Base-by-base conservation (phyloP, 2,888 invertebrate genomes). In the Flexamia atlantica region DNA sequence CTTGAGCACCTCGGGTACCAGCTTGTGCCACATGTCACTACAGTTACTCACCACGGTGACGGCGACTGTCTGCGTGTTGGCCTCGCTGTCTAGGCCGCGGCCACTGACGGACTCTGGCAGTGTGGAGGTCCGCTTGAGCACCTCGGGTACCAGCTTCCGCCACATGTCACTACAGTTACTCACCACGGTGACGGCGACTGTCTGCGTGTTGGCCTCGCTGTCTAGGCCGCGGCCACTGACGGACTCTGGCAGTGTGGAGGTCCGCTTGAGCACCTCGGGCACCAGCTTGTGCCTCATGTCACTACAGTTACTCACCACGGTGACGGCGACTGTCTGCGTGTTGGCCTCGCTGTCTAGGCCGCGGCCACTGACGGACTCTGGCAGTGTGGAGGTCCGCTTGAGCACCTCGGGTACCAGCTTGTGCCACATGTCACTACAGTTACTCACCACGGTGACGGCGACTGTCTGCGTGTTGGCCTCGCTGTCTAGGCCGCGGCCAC, bases 31-130 rank as follows among this genome's bases (percentile, higher is more conserved):
- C n/a, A n/a, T n/a, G n/a, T n/a, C n/a, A n/a, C n/a, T n/a, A n/a
- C n/a, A n/a, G n/a, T n/a, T 57, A 57, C 57, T 10, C 30, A 80
- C 80, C 64, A 81, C 68, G 5, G 68, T 81, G 46, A 81, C 81
- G 2, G 81, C 64, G 0, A 81, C 81, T n/a, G 81, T 28, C 20
- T 57, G 36, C 9, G 64, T 60, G 42, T 81, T 60, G 23, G 25
- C 57, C 40, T 68, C 64, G 9, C 46, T 32, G 25, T 81, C 81
- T 46, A 81, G 36, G 28, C 68, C 64, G 14, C 40, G 64, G 25
- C 81, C 81, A 20, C 40, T 60, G n/a, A 81, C 68, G 0, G 72
- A 40, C 23, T 72, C 72, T 12, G 72, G 72, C 40, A 72, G 42
- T 5, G 81, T 68, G 0, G 68, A 30, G 5, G 68, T 81, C 1